Percentiles rank a stretch among this genome's conserved stretches.
Conservation (phyloP, 37 sponge, comb jelly and placozoan genomes). For the Spongilla lacustris region DNA sequence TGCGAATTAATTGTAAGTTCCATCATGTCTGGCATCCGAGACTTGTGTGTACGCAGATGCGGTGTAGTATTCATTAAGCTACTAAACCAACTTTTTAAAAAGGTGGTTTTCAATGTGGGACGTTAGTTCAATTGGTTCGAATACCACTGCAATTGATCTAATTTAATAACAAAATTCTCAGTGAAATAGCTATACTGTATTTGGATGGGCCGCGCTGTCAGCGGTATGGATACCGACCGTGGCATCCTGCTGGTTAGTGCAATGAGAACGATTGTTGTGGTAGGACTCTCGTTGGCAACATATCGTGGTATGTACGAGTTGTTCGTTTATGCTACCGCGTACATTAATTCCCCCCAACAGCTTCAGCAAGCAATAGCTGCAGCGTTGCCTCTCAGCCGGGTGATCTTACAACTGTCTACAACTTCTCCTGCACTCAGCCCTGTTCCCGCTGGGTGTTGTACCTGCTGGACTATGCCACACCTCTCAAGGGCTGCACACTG, state of each 20-base stretch:
- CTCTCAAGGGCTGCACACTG: neutral
- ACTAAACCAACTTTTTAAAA: neutral
- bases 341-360: neutral
- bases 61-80: neutral
- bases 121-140: neutral
- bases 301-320: neutral
- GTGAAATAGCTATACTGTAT: neutral
- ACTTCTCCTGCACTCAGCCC: neutral
- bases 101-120: neutral
- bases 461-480: neutral
- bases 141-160: neutral
- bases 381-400: neutral
- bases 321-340: no score
- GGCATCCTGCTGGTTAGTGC: neutral
- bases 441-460: neutral
- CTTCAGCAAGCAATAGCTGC: neutral
- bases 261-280: neutral
- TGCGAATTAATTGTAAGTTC: no score
- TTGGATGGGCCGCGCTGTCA: no score
- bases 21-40: no score
- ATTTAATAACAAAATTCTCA: neutral
- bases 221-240: neutral
- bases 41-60: no score
- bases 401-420: neutral
- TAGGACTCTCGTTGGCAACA: neutral